phyloP scores from a whole-genome alignment of 2,797 vertebrate species.

The Phalanger gymnotis region DNA sequence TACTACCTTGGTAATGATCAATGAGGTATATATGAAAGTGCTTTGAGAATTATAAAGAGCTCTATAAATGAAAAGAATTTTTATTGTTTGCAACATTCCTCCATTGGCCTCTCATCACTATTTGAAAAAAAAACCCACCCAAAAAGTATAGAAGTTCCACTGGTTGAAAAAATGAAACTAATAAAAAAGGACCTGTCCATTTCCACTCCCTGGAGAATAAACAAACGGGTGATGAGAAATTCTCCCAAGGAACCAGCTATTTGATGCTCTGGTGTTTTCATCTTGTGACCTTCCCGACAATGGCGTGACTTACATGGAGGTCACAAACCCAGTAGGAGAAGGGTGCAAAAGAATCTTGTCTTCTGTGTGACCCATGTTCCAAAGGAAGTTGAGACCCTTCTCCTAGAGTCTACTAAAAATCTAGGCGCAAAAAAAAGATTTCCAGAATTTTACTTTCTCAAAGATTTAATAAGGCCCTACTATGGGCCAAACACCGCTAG shows the following conservation, averaged over 20 bases:
- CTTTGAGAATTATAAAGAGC: background rate
- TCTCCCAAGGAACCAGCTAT: conserved; percentile 6
- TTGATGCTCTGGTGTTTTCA: conserved; percentile 47
- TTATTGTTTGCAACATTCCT: background rate
- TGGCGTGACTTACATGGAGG: conserved; percentile 51
- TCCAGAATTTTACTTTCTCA: conserved; percentile 57
- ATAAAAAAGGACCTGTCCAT: background rate
- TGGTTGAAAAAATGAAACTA: background rate
- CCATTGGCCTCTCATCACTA: background rate
- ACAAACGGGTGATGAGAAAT: background rate
- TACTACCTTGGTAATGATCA: background rate
- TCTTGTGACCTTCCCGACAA: conserved; percentile 63
- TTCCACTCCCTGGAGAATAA: background rate
- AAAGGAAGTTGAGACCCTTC: conserved; percentile 62
- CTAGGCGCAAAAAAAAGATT: conserved; percentile 64
- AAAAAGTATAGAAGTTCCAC: background rate
- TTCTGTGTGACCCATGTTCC: conserved; percentile 58
- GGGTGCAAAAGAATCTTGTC: conserved; percentile 56
- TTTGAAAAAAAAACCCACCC: background rate
- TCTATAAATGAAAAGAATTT: background rate
- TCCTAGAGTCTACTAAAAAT: conserved; percentile 58
- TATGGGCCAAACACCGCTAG: background rate
- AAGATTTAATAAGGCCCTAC: background rate
- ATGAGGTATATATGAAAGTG: too few relatives aligned
- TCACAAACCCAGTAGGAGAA: conserved; percentile 65